These are phyloP conservation scores for Gymnocypris eckloni DNA, from an alignment of 2,797 vertebrate species.

Conservation along the genomic window DNA sequence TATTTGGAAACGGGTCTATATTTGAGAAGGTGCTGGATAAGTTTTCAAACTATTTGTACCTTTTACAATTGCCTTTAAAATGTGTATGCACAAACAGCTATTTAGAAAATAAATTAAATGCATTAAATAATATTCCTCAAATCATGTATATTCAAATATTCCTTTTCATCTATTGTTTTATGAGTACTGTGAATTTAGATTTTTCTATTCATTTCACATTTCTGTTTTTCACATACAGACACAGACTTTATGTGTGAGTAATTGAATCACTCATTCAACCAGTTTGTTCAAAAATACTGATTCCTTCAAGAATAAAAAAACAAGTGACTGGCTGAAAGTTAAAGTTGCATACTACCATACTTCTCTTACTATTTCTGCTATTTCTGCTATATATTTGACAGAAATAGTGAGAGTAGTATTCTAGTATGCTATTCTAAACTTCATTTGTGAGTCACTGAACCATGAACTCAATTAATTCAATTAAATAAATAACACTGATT, in stretches of 20 bases:
- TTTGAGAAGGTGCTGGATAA: not conserved
- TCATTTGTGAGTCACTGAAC: not conserved
- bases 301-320: too few species aligned
- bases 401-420: not conserved
- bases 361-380: not conserved
- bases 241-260: not conserved
- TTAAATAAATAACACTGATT: not conserved
- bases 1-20: not conserved
- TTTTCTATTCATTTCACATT: too few species aligned
- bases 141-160: too few species aligned
- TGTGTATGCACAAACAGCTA: not conserved
- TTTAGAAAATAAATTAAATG: not conserved
- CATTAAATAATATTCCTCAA: not conserved
- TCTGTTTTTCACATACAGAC: not conserved
- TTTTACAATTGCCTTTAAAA: not conserved
- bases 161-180: not conserved
- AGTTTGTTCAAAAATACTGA: not conserved
- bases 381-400: not conserved
- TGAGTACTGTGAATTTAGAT: not conserved
- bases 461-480: not conserved
- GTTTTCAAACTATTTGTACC: not conserved
- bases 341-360: not conserved
- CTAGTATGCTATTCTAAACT: not conserved
- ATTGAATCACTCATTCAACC: not conserved
- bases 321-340: not conserved